Evolutionary conservation across 2,113 vertebrate species (phyloP).

Genomic region (Limnothrissa miodon): DNA sequence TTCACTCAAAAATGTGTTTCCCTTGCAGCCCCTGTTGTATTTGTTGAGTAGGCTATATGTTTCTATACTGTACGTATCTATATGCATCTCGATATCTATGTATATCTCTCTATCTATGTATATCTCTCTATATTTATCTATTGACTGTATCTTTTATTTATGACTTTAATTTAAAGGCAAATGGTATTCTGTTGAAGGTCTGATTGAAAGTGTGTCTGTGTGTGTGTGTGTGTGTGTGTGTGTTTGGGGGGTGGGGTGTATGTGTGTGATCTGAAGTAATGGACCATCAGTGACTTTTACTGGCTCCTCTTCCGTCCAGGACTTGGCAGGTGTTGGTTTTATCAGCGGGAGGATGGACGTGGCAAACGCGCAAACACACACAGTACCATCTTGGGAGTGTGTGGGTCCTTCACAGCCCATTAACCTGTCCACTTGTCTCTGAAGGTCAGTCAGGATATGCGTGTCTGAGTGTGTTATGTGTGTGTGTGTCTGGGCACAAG

Average conservation of each 20-base stretch:
- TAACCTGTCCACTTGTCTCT: neutral
- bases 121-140: neutral
- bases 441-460: neutral
- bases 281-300: neutral
- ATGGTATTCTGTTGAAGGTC: neutral
- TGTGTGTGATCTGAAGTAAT: neutral
- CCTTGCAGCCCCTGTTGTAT: neutral
- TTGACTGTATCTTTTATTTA: neutral
- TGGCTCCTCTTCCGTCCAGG: neutral
- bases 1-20: neutral
- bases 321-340: constrained; percentile 12
- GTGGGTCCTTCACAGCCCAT: constrained; percentile 10
- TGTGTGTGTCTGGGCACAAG: neutral
- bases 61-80: no score
- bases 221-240: constrained; percentile 8
- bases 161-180: neutral
- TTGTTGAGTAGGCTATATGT: neutral
- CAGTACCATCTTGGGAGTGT: neutral
- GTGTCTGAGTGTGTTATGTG: neutral
- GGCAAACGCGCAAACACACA: neutral
- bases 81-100: neutral
- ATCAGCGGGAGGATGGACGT: neutral
- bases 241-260: neutral
- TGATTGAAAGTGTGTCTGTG: neutral
- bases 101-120: neutral